A percentile compares a stretch with the other conserved stretches of the same genome.
These are phyloP conservation scores for Oxygymnocypris stewartii DNA, from an alignment of 2,113 vertebrate species.

Conservation along the genomic window DNA sequence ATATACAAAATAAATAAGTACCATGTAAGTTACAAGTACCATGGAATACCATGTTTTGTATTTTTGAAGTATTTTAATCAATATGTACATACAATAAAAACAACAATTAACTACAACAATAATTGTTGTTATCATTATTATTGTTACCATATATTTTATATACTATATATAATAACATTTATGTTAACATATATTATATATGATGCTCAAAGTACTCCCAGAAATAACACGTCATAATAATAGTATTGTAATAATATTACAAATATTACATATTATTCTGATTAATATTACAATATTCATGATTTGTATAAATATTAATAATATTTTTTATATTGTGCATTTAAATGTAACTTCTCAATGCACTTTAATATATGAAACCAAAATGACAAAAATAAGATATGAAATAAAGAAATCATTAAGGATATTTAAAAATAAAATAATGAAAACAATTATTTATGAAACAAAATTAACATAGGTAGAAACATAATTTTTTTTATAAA, in stretches of 20 bases:
- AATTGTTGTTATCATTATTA: too few relatives aligned
- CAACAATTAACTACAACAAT: too few relatives aligned
- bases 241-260: too few relatives aligned
- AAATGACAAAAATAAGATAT: not conserved
- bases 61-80: not conserved
- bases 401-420: not conserved
- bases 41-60: not conserved
- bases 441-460: not conserved
- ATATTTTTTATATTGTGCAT: not conserved
- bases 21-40: not conserved
- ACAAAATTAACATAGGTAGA: not conserved
- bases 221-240: too few relatives aligned
- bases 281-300: too few relatives aligned
- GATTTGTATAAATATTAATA: not conserved
- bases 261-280: not conserved
- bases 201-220: too few relatives aligned
- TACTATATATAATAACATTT: too few relatives aligned
- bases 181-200: too few relatives aligned
- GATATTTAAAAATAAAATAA: not conserved
- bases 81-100: not conserved
- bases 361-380: not conserved
- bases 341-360: not conserved
- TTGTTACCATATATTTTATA: too few relatives aligned
- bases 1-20: not conserved
- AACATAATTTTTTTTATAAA: not conserved